phyloP scores from a whole-genome alignment of 2,888 invertebrate species.

The Amiota mariae region DNA sequence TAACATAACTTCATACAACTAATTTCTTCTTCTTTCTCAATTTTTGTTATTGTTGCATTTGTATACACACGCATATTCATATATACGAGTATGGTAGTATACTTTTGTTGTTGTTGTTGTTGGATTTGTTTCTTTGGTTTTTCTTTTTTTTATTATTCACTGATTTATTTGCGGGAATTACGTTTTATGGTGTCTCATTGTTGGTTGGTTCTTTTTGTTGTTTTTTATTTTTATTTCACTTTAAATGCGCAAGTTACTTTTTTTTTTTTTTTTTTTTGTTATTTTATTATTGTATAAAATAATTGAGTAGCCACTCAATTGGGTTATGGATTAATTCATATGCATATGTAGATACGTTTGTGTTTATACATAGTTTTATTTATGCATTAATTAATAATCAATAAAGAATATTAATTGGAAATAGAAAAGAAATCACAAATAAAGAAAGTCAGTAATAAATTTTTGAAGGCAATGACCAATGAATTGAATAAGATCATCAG shows the following conservation, averaged over 20 bases:
- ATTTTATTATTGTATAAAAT: conserved; percentile 53
- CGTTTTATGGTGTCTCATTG: conserved; percentile 40
- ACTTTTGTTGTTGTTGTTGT: conserved; percentile 32
- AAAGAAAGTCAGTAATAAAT: no score
- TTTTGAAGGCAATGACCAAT: no score
- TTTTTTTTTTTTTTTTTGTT: conserved; percentile 47
- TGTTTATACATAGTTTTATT: conserved; percentile 28
- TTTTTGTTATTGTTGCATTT: no score
- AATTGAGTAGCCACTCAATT: conserved; percentile 65
- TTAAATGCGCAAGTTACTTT: conserved; percentile 41
- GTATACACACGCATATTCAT: background rate
- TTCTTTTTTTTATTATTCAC: conserved; percentile 42
- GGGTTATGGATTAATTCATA: conserved; percentile 62
- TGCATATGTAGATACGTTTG: background rate
- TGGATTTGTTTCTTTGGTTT: conserved; percentile 21
- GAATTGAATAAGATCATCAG: no score
- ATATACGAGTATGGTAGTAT: background rate
- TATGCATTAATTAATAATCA: conserved; percentile 64
- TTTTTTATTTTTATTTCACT: conserved; percentile 54
- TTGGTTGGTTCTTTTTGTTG: conserved; percentile 41
- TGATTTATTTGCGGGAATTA: background rate
- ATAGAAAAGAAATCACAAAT: background rate
- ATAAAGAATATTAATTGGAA: conserved; percentile 37
- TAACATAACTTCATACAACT: no score
- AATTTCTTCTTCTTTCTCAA: no score